phyloP scores from a whole-genome alignment of 2,888 invertebrate genomes.

The Drosophila picticornis region DNA sequence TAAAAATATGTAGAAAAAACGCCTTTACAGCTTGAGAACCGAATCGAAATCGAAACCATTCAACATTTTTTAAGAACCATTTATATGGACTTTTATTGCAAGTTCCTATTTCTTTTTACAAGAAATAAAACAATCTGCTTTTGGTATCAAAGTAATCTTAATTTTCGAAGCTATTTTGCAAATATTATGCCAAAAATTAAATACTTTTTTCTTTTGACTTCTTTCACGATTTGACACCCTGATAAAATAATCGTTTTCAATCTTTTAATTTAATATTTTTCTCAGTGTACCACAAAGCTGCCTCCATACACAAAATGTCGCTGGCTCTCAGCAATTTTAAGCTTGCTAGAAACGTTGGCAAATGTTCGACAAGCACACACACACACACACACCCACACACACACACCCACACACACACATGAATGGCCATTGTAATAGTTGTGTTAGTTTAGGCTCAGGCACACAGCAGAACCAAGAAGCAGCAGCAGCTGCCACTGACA shows the following conservation, averaged over 20 bases:
- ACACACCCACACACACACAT: not conserved
- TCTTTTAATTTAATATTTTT: not conserved
- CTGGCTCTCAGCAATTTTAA: slow-evolving; percentile 25
- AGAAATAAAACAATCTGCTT: not conserved
- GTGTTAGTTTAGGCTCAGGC: slow-evolving; percentile 50
- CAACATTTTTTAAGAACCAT: not conserved
- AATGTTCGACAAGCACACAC: slow-evolving; percentile 21
- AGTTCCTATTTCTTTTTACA: not conserved
- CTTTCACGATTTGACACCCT: not conserved
- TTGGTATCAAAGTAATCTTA: not conserved
- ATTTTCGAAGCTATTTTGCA: not conserved
- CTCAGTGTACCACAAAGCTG: not conserved
- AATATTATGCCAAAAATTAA: not conserved
- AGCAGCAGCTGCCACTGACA: slow-evolving; percentile 65
- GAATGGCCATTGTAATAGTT: slow-evolving; percentile 13
- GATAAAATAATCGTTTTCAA: not conserved
- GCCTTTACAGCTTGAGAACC: not conserved
- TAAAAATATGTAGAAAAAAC: no score
- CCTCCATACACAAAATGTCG: slow-evolving; percentile 14
- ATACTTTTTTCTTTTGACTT: not conserved
- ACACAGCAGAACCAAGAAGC: slow-evolving; percentile 23
- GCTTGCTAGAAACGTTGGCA: slow-evolving; percentile 33
- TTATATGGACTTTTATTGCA: not conserved
- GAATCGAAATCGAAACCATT: not conserved
- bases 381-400: slow-evolving; percentile 12